These are phyloP conservation scores for Porites divaricata DNA, from an alignment of 92 coral and sea anemone species.

Conservation along the genomic window DNA sequence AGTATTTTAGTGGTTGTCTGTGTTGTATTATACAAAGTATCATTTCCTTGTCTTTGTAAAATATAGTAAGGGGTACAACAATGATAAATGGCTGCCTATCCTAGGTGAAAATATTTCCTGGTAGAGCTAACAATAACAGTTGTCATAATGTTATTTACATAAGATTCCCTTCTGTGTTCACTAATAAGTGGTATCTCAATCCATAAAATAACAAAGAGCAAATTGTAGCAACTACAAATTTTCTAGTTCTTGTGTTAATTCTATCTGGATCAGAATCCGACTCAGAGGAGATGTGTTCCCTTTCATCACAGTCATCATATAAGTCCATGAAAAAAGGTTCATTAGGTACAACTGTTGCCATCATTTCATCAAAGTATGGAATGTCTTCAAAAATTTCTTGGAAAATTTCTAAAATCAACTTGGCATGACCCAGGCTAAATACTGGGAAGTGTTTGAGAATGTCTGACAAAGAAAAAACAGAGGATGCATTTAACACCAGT, in stretches of 20 bases:
- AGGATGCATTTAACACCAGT: constrained; percentile 5
- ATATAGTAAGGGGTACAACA: too few relatives aligned
- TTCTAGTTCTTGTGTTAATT: background rate
- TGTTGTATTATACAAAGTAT: too few relatives aligned
- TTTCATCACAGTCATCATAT: background rate
- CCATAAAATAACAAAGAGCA: too few relatives aligned
- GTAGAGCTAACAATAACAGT: too few relatives aligned
- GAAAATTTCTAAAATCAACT: constrained; percentile 26
- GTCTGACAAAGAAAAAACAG: constrained; percentile 27
- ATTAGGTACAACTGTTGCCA: background rate
- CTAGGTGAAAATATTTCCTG: background rate
- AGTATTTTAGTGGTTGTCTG: too few relatives aligned
- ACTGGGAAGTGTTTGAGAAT: constrained; percentile 28
- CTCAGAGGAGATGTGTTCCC: background rate
- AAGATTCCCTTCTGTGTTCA: too few relatives aligned
- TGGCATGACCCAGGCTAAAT: constrained; percentile 17
- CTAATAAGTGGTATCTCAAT: too few relatives aligned
- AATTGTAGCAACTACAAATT: background rate
- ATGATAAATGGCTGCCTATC: background rate
- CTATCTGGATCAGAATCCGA: constrained; percentile 12
- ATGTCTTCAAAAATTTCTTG: constrained; percentile 51
- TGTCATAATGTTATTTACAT: too few relatives aligned
- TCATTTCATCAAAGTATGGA: constrained; percentile 34
- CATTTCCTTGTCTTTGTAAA: too few relatives aligned
- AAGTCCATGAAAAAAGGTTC: background rate